Evolutionary conservation across 1,140 invertebrate species (phyloP).

Genomic region (Drosophila simulans): DNA sequence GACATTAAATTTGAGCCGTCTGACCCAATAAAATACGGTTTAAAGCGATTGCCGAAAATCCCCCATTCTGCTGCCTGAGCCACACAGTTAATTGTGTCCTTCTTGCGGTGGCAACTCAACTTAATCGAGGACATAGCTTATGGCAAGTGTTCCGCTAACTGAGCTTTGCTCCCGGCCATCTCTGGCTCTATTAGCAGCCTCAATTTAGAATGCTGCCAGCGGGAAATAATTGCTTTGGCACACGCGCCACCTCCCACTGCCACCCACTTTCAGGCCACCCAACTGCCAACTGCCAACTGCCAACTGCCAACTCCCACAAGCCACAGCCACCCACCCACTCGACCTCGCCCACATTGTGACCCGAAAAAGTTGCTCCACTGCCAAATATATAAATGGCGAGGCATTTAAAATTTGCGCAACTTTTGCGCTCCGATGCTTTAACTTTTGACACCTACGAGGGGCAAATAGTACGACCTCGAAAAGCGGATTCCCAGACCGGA

Average conservation of each 20-base stretch:
- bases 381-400: constrained; percentile 70
- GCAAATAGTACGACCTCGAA: constrained; percentile 46
- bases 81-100: constrained; percentile 42
- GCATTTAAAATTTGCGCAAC: constrained; percentile 79
- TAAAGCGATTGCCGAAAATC: constrained; percentile 6
- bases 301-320: neutral
- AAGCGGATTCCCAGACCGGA: constrained; percentile 41
- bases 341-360: constrained; percentile 35
- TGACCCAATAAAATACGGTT: constrained; percentile 27
- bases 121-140: constrained; percentile 49
- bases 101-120: constrained; percentile 40
- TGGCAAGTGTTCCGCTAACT: constrained; percentile 44
- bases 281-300: too few species aligned
- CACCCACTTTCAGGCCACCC: too few species aligned
- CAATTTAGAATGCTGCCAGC: constrained; percentile 77
- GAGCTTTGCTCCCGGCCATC: constrained; percentile 31
- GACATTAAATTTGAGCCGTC: neutral
- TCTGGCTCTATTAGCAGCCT: constrained; percentile 64
- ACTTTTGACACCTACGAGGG: constrained; percentile 77
- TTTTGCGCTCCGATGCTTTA: constrained; percentile 79
- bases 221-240: constrained; percentile 80
- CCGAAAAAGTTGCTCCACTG: constrained; percentile 71
- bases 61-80: constrained; percentile 13
- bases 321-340: constrained; percentile 18
- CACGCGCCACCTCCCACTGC: constrained; percentile 41